Base-by-base conservation (phyloP, 2,888 invertebrate genomes). In the Drosophila monieri region DNA sequence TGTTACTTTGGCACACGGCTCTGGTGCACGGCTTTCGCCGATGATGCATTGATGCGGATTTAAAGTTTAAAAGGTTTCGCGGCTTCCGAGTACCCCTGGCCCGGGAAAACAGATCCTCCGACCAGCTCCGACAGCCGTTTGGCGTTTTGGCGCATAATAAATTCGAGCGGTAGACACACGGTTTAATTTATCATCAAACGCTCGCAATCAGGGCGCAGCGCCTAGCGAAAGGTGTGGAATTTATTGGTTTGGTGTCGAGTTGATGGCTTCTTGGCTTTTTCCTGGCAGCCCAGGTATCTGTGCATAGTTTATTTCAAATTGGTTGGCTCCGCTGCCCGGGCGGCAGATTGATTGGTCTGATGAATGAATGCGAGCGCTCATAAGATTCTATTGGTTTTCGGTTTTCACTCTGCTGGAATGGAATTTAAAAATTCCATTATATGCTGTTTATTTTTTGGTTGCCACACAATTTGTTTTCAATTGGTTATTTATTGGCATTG, bases 1-100 rank as follows among this genome's bases (percentile, higher is more conserved):
- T 67, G 60, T 66, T 68, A 59, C 57, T 74, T 74, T 81, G 77
- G 73, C 78, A 21, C 43, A 74, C 59, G 71, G 64, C 35, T 35
- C 35, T 35, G 35, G 35, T 35, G 21, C 43, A 74, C 59, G 71
- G 64, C 74, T 66, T 70, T 71, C 58, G 66, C 69, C 86, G 75
- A 85, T 84, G 84, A 84, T 84, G 80, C 84, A 85, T 84, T 80
- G 86, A 77, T 77, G 78, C 77, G 84, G 84, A 85, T 80, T 85
- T 85, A 80, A 80, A 85, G 86, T 85, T 85, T 80, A 85, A 84
- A 85, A 81, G 81, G 85, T 85, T 85, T 85, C 78, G 85, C 79
- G 77, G 80, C 69, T 72, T 64, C 74, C 14, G 27, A 27, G 27
- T 27, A 27, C 27, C 27, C 9, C 9, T 27, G 27, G 68, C 69